A percentile compares a stretch with the other conserved stretches of the same genome.
Evolutionary conservation across 1,140 invertebrate species (phyloP).

Genomic region (Hetaerina americana): DNA sequence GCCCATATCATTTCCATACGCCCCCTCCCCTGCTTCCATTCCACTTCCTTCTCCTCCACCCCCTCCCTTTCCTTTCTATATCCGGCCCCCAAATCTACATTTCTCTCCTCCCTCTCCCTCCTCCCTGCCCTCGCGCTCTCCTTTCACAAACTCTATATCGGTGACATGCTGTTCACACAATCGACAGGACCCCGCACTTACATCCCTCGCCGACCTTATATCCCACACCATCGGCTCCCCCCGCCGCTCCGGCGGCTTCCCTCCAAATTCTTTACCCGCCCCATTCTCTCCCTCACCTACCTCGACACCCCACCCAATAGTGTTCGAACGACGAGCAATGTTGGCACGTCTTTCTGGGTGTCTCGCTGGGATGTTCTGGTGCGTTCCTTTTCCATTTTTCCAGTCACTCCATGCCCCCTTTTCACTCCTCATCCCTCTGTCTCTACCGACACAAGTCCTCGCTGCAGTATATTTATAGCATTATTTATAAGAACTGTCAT

Average conservation of each 20-base stretch:
- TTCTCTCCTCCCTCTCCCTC: neutral
- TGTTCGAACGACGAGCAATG: too few species aligned
- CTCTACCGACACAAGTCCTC: too few species aligned
- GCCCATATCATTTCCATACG: neutral
- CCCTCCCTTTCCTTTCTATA: neutral
- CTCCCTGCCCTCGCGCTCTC: neutral
- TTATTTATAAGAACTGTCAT: too few species aligned
- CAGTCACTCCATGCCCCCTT: too few species aligned
- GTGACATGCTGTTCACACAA: neutral
- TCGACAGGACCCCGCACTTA: neutral
- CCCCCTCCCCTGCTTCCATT: neutral
- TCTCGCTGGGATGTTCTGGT: too few species aligned
- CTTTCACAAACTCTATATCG: neutral
- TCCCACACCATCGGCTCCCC: neutral
- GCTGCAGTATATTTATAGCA: too few species aligned
- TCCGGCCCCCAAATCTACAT: neutral
- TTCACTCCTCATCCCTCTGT: too few species aligned
- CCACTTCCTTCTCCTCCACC: neutral
- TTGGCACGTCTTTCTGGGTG: too few species aligned
- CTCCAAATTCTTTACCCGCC: too few species aligned
- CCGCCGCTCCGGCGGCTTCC: neutral
- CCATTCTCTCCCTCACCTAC: neutral
- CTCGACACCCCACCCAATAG: too few species aligned
- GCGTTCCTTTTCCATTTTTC: too few species aligned
- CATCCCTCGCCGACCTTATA: neutral